Evolutionary conservation across 2,888 invertebrate species (phyloP).

Genomic region (Barypeithes pellucidus): DNA sequence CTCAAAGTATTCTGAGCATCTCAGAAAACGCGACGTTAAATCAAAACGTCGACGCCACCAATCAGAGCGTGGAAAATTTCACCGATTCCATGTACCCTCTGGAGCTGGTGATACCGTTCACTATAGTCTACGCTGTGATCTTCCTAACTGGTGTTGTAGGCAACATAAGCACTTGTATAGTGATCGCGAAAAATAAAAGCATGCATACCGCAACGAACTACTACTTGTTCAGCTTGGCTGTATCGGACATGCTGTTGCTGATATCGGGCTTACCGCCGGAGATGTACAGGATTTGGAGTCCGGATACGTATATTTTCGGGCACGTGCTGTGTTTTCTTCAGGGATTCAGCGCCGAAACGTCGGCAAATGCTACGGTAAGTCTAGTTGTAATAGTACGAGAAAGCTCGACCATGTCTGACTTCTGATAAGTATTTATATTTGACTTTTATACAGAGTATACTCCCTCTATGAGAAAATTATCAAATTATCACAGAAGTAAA

Average conservation of each 20-base stretch:
- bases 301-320: conserved; percentile 85
- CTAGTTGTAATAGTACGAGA: too few relatives aligned
- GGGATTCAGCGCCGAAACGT: conserved; percentile 85
- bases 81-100: conserved; percentile 69
- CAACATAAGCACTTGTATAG: conserved; percentile 88
- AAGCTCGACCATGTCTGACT: too few relatives aligned
- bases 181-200: conserved; percentile 88
- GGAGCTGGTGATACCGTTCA: conserved; percentile 81
- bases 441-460: too few relatives aligned
- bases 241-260: conserved; percentile 87
- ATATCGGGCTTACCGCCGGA: conserved; percentile 88
- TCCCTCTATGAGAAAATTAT: too few relatives aligned
- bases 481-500: too few relatives aligned
- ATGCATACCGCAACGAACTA: conserved; percentile 90
- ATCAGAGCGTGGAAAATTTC: conserved; percentile 5
- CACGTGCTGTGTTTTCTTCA: conserved; percentile 84
- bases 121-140: conserved; percentile 82
- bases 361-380: conserved; percentile 80
- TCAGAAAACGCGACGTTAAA: not conserved
- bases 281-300: conserved; percentile 84
- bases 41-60: not conserved
- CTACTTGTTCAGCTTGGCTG: conserved; percentile 88
- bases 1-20: not conserved
- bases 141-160: conserved; percentile 87
- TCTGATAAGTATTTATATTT: too few relatives aligned